Conservation (phyloP, 2,888 invertebrate species). For the Iphiclides podalirius region DNA sequence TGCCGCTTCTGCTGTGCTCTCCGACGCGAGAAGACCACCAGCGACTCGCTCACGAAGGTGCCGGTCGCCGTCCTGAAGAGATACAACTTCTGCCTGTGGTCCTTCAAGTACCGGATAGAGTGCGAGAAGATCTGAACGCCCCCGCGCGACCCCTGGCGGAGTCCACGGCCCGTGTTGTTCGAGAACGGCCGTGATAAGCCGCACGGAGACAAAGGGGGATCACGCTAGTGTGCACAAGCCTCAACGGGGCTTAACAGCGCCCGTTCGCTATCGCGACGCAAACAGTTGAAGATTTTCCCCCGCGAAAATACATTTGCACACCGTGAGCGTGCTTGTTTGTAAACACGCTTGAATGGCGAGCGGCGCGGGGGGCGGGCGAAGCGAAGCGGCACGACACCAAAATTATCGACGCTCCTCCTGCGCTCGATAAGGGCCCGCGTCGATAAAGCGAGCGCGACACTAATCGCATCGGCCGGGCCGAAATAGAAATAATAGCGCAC, state of each 20-base stretch:
- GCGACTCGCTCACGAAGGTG: conserved; percentile 64
- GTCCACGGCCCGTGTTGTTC: background rate
- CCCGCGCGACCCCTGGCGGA: conserved; percentile 5
- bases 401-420: background rate
- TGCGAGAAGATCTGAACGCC: conserved; percentile 19
- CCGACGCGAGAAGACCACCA: conserved; percentile 54
- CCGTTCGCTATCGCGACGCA: no score
- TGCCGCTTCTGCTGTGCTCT: conserved; percentile 63
- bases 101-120: conserved; percentile 61
- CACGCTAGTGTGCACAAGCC: background rate
- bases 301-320: no score
- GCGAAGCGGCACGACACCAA: background rate
- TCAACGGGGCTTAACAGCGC: background rate
- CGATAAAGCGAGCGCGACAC: background rate
- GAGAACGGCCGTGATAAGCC: conserved; percentile 33
- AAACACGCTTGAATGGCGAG: background rate
- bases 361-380: background rate
- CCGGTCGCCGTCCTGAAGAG: conserved; percentile 61
- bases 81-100: conserved; percentile 70
- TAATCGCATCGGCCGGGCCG: background rate
- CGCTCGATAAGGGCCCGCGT: background rate
- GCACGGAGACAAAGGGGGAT: conserved; percentile 39
- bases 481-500: background rate
- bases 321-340: background rate
- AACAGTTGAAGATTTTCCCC: no score